Evolutionary conservation across 2,113 vertebrate genomes (phyloP), one percentile per base, ranked within the genome.

Genomic region (Ciconia maguari): DNA sequence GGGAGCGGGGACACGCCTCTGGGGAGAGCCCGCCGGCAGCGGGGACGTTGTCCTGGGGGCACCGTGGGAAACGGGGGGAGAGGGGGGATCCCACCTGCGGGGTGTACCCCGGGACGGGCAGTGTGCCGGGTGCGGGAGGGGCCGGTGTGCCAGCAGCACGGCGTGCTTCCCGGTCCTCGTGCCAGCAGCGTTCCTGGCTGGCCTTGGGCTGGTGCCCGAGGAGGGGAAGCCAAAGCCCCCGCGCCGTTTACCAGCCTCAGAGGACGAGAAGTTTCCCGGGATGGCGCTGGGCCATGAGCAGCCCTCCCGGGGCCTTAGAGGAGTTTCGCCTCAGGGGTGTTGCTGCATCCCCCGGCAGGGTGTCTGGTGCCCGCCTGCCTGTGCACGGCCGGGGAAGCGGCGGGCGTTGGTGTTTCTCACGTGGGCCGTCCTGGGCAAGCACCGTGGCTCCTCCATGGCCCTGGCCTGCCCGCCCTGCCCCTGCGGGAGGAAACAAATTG

Each of bases 1-100:
- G 16, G 17, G 29, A 75, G 52, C 1, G 10, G 42, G 48, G 34
- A 34, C 0, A 4, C 1, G 17, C 15, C 38, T 25, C 25, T 0
- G 5, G 9, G 30, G 36, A 61, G 44, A 51, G 7, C 55, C n/a
- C 1, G 8, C 44, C 3, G 1, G 65, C 44, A 44, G 68, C 2
- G 5, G 66, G 64, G 44, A 4, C 7, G 3, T 41, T 26, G 34
- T 44, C 48, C 41, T 46, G 48, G 32, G 36, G 20, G 10, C 30
- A 12, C 27, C 3, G 10, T 12, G 79, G 65, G 65, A 57, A 55
- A 30, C 5, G 19, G 22, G 18, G 46, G 30, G 21, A 26, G 15
- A 24, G 26, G 44, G 32, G 34, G 27, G 27, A 32, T 51, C 36
- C 49, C 3, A 2, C 36, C 29, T 34, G 48, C 4, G 7, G 48